phyloP scores from a whole-genome alignment of 1,140 invertebrate genomes.

The Cotesia chilonis region DNA sequence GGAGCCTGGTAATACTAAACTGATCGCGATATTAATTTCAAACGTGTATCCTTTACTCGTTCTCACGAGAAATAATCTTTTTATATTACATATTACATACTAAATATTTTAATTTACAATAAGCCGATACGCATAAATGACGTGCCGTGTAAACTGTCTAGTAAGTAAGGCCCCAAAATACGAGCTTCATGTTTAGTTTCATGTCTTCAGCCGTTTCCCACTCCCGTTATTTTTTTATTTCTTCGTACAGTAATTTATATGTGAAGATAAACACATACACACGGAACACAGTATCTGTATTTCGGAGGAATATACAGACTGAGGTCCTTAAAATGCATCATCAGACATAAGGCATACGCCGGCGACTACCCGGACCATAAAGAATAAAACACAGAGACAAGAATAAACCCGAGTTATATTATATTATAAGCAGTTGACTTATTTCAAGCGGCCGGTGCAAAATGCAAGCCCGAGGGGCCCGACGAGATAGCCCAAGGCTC shows the following conservation, averaged over 20 bases:
- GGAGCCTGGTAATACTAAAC: conserved; percentile 5
- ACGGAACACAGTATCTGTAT: neutral
- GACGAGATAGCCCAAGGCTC: conserved; percentile 27
- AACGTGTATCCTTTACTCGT: conserved; percentile 1
- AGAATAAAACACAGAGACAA: conserved; percentile 57
- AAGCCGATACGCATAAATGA: conserved; percentile 34
- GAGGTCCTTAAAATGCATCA: too few species aligned
- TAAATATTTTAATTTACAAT: conserved; percentile 25
- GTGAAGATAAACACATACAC: neutral
- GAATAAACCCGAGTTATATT: conserved; percentile 51
- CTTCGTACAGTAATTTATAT: conserved; percentile 22
- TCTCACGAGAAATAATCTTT: neutral
- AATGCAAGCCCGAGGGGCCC: conserved; percentile 33
- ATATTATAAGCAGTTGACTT: conserved; percentile 50
- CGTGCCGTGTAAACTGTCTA: conserved; percentile 62
- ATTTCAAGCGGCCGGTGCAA: conserved; percentile 45
- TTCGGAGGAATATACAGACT: neutral
- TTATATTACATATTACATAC: conserved; percentile 32
- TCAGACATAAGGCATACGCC: too few species aligned
- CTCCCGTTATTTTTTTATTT: conserved; percentile 54
- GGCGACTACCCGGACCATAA: conserved; percentile 36
- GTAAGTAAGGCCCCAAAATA: conserved; percentile 60
- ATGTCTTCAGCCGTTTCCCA: conserved; percentile 23
- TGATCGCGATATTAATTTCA: conserved; percentile 10
- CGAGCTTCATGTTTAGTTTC: conserved; percentile 44